phyloP scores from a whole-genome alignment of 2,888 invertebrate genomes.

The Agriopis aurantiaria region DNA sequence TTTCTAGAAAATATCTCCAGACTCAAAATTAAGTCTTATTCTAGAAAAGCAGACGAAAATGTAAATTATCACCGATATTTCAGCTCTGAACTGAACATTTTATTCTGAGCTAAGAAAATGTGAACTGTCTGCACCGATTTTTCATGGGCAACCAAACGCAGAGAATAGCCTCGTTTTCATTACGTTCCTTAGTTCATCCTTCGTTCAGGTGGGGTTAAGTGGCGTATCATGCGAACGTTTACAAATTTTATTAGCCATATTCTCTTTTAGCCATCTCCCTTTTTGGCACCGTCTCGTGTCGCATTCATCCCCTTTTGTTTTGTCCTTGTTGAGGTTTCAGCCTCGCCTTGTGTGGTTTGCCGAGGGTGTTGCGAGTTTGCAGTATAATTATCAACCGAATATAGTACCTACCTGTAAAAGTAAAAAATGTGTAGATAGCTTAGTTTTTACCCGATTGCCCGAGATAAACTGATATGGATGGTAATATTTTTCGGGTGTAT shows the following conservation, averaged over 20 bases:
- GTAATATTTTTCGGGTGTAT: too few species aligned
- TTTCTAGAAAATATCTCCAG: conserved; percentile 1
- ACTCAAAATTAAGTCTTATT: conserved; percentile 10
- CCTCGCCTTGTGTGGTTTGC: conserved; percentile 34
- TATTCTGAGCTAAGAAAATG: conserved; percentile 12
- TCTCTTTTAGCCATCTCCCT: conserved; percentile 48
- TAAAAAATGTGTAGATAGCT: neutral
- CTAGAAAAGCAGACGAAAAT: conserved; percentile 7
- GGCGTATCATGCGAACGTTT: conserved; percentile 81
- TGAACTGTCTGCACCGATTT: conserved; percentile 45
- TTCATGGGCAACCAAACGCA: conserved; percentile 61
- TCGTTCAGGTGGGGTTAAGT: conserved; percentile 75
- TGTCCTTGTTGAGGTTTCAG: conserved; percentile 59
- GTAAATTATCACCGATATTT: conserved; percentile 20
- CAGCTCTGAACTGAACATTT: conserved; percentile 10
- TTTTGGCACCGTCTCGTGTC: conserved; percentile 22
- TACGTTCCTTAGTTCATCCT: conserved; percentile 56
- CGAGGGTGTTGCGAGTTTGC: conserved; percentile 38
- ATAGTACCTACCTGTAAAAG: neutral
- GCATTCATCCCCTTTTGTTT: conserved; percentile 63
- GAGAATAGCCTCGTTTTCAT: conserved; percentile 71
- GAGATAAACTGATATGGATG: too few species aligned
- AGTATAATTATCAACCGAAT: conserved; percentile 9
- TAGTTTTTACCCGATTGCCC: too few species aligned
- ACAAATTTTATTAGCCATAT: conserved; percentile 81